Base-by-base conservation (phyloP, 2,797 vertebrate genomes). In the Sebastiscus albofasciatus region DNA sequence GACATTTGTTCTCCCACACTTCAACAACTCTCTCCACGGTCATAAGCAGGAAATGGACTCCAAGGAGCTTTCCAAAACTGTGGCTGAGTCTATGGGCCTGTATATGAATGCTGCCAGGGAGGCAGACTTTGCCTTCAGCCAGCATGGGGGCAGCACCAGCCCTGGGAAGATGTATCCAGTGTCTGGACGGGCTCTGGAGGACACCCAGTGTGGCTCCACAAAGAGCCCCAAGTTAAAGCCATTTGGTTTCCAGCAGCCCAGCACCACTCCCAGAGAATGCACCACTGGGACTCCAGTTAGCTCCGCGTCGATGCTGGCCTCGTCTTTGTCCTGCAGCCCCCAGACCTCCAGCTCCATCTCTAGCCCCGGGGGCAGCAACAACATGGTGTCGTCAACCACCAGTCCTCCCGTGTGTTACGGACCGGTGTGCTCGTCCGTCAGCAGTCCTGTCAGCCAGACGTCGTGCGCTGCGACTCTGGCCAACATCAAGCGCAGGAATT, bases 61-160 rank as follows among this genome's bases (percentile, higher is more conserved):
- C 3, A 99, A 99, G 93, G 99, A 99, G 93, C 98, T 99, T 84
- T 98, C 99, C 46, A 98, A 97, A 69, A 96, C 98, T 0, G 99
- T 99, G 81, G 99, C 98, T 0, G 99, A 99, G 92, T 99, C 99
- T 79, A 99, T 99, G 99, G 99, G 98, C 83, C 95, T 99, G 42
- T 99, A 99, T 85, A 99, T 99, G 99, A 97, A 99, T 88, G 98
- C 97, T 0, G 95, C 97, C 85, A 96, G 98, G 88, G 99, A 99
- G 9, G 96, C 97, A 0, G 99, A 99, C 87, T 98, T 97, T 79
- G 87, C 96, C 82, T 99, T 97, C 1, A 96, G 96, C 80, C 97
- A 97, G 90, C 98, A 98, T 74, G 93, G 95, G 64, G 93, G 93
- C 67, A 94, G 86, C 61, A 77, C 92, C 81, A 98, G 96, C 86